Evolutionary conservation across 2,113 vertebrate genomes (phyloP).

Genomic region (Galemys pyrenaicus): DNA sequence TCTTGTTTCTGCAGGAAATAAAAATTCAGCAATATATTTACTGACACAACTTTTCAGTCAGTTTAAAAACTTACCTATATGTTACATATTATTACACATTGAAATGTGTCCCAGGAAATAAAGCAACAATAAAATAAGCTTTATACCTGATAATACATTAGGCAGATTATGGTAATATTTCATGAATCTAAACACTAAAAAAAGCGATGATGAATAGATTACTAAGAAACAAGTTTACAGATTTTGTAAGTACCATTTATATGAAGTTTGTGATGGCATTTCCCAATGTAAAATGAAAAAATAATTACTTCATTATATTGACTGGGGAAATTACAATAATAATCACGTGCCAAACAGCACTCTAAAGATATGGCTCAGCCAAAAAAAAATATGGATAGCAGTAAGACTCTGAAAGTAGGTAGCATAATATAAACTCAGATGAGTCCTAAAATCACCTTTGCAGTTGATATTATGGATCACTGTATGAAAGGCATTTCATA

Average conservation of each 20-base stretch:
- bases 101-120: slow-evolving; percentile 33
- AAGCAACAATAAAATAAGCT: slow-evolving; percentile 25
- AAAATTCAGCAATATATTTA: slow-evolving; percentile 49
- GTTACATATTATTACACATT: slow-evolving; percentile 6
- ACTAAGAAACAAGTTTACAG: slow-evolving; percentile 40
- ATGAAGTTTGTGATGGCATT: neutral
- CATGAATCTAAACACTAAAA: slow-evolving; percentile 57
- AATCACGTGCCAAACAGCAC: neutral
- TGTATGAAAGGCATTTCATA: neutral
- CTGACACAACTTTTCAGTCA: slow-evolving; percentile 41
- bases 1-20: slow-evolving; percentile 28
- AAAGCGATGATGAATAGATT: slow-evolving; percentile 1
- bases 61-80: neutral
- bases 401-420: neutral
- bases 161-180: neutral
- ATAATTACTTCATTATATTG: neutral
- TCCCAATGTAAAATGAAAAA: neutral
- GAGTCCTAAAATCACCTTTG: neutral
- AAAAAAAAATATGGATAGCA: neutral
- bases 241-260: neutral
- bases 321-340: neutral
- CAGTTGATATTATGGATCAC: neutral
- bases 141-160: neutral
- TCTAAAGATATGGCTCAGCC: neutral
- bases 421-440: neutral